Percentiles rank a stretch among this genome's conserved stretches.
These are phyloP conservation scores for Eupithecia insigniata DNA, from an alignment of 2,888 invertebrate species.

Conservation along the genomic window DNA sequence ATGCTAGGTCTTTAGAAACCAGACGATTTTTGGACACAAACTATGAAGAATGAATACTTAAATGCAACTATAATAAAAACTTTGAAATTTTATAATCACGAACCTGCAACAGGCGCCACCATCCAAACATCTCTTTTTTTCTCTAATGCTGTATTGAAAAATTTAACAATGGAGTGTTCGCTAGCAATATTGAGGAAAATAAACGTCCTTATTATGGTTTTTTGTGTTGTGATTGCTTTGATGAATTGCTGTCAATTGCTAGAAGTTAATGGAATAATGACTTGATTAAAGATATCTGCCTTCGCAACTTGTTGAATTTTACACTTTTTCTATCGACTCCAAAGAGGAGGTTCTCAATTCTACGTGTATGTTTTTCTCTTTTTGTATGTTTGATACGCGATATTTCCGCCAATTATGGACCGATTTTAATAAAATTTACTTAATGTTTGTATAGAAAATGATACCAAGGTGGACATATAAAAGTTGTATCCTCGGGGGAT, in stretches of 20 bases:
- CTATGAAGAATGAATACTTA: background rate
- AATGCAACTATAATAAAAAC: background rate
- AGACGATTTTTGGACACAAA: background rate
- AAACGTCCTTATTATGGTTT: background rate
- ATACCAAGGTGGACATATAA: too few relatives aligned
- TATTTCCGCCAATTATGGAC: too few relatives aligned
- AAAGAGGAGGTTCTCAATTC: too few relatives aligned
- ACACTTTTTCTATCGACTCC: background rate
- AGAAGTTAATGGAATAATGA: conserved; percentile 8
- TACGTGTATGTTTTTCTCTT: too few relatives aligned
- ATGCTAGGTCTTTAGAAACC: background rate
- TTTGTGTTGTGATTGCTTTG: conserved; percentile 14
- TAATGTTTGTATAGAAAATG: too few relatives aligned
- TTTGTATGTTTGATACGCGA: too few relatives aligned
- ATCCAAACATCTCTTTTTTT: background rate
- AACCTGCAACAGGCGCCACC: background rate
- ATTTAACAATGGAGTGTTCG: conserved; percentile 8
- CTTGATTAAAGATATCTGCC: conserved; percentile 3
- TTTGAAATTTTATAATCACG: background rate
- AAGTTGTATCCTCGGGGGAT: too few relatives aligned
- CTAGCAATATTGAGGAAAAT: conserved; percentile 20
- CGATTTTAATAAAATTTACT: too few relatives aligned
- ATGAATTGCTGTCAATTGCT: conserved; percentile 13
- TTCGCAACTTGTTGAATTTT: background rate
- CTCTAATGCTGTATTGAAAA: background rate